Conservation (phyloP, 1,140 invertebrate species). For the Macrostomum lignano region DNA sequence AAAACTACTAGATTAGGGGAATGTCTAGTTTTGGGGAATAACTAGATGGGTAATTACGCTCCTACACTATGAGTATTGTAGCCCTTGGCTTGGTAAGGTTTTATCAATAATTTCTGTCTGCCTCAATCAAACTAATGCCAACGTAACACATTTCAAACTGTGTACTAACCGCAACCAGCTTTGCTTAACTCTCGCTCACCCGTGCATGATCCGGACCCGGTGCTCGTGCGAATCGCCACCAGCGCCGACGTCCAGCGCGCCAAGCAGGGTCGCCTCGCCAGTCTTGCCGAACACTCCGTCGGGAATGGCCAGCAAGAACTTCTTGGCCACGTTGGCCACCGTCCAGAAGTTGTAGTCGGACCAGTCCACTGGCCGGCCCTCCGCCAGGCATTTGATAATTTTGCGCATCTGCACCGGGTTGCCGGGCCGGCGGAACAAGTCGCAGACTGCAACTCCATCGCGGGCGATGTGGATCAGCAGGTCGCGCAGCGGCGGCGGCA, state of each 20-base stretch:
- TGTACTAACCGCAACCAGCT: background rate
- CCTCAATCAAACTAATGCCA: too few relatives aligned
- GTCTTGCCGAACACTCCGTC: constrained; percentile 70
- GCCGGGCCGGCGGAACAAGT: constrained; percentile 23
- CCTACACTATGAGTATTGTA: too few relatives aligned
- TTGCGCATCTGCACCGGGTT: constrained; percentile 49
- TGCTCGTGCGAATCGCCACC: constrained; percentile 36
- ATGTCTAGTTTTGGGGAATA: too few relatives aligned
- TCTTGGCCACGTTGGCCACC: constrained; percentile 78
- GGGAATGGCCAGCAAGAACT: constrained; percentile 73
- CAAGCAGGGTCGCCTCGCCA: constrained; percentile 60
- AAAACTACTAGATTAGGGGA: too few relatives aligned
- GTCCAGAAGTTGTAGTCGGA: constrained; percentile 90
- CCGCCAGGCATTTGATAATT: constrained; percentile 66
- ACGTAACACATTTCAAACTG: constrained; percentile 2
- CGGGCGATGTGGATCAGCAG: constrained; percentile 23
- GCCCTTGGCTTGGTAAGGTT: too few relatives aligned
- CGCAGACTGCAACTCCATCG: constrained; percentile 21
- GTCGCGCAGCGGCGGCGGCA: constrained; percentile 12
- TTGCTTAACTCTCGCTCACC: constrained; percentile 32
- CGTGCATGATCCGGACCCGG: constrained; percentile 63
- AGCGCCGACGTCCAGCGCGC: constrained; percentile 40
- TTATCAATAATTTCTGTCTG: too few relatives aligned
- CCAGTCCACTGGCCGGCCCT: constrained; percentile 73
- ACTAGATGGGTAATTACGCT: too few relatives aligned